Base-by-base conservation (phyloP, 1,140 invertebrate species). In the Penaeus japonicus region DNA sequence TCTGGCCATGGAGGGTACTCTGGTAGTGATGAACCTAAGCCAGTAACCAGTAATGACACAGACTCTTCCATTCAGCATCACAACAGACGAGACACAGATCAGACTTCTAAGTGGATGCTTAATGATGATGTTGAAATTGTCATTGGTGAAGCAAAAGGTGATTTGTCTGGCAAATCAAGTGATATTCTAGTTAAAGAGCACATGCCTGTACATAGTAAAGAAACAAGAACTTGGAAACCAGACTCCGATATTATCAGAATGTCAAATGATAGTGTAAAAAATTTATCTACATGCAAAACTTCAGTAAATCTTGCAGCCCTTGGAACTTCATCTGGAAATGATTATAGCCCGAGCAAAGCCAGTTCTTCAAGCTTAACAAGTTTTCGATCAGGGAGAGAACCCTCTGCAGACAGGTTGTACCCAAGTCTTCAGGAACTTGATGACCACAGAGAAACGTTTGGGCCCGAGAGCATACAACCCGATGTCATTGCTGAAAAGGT, bases 401-500 rank as follows among this genome's bases (percentile, higher is more conserved):
- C 27, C 35, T 32, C 47, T n/a, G 1, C 85, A 10, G 47, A 70
- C 12, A 47, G 70, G 27, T 62, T 89, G 70, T 89, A 89, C 70
- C 87, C 87, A n/a, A 35, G 70, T 27, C 32, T 89, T 24, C 70
- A 79, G 30, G 81, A 89, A 10, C 47, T 89, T 32, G 87, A 89
- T 30, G 87, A 89, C 55, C 87, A 89, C 75, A 77, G 47, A 39
- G 87, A 89, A 84, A 89, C 87, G 0, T 89, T 89, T 65, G 87
- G 85, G 5, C 57, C 73, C 20, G 84, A 79, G 20, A 55, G 54
- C 20, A 27, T 90, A 55, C 75, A 85, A 47, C 85, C 82, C n/a
- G 83, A 77, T 55, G 80, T 89, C 5, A 90, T 88, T 59, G 87
- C 83, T 57, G 85, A 84, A 32, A 90, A 90, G 57, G 89, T 90